Evolutionary conservation across 2,888 invertebrate species (phyloP), one percentile per base, ranked within the genome.

Genomic region (Dryobotodes eremita): DNA sequence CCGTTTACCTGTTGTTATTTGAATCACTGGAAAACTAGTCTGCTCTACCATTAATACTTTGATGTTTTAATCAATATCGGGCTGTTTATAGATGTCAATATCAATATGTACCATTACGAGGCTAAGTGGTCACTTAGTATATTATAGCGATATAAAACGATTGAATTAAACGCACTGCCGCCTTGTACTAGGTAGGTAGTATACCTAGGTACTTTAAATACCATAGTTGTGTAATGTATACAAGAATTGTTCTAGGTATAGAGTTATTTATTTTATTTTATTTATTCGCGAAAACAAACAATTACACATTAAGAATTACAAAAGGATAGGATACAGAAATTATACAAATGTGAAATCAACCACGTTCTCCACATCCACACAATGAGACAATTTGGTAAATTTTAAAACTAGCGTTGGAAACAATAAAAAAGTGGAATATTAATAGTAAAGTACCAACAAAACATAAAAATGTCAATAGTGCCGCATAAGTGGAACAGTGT

Each of bases 111-210:
- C 53, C 50, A 85, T 85, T 64, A 82, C 53, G n/a, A 50, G 48
- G 36, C 26, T 72, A 79, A 84, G 79, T 82, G 72, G 70, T 42
- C 70, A 42, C 83, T 84, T 86, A 83, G 71, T 79, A 17, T 65
- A 70, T 71, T 79, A 82, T 15, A 79, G 57, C 31, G 42, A 26
- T 66, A 62, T 84, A 64, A 84, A 84, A 72, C 57, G 65, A 71
- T 65, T 72, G n/a, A 69, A 62, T 78, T 57, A 68, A 70, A 10
- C 26, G 10, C 17, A 59, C 23, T 23, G 50, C 55, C 15, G 15
- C 13, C 26, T 50, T 17, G 57, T n/a, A 15, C 26, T 66, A 23
- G 15, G 26, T n/a, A 50, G 20, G 11, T n/a, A 53, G 7, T 17
- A 10, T 42, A 36, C 1, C 17, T 46, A 83, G 0, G 15, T 46